Evolutionary conservation across 37 sponge, comb jelly and placozoan species (phyloP).

Genomic region (Tethya wilhelma): DNA sequence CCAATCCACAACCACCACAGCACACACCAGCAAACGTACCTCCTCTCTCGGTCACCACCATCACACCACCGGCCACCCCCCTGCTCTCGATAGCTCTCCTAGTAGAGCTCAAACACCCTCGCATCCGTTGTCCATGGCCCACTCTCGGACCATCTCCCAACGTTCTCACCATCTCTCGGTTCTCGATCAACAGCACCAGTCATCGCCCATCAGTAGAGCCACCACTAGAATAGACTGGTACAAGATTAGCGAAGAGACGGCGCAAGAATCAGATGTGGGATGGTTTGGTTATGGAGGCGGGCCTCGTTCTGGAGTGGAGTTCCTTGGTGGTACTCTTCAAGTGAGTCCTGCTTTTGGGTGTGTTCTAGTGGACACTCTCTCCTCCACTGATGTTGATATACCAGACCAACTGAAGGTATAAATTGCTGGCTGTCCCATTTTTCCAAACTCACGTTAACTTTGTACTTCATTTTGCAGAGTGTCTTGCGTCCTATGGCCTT

Average conservation of each 20-base stretch:
- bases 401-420: conserved; percentile 49
- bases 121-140: not conserved
- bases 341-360: conserved; percentile 42
- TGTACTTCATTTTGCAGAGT: not conserved
- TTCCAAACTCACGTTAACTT: not conserved
- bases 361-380: conserved; percentile 11
- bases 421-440: not conserved
- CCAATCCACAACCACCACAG: no score
- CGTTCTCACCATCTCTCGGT: no score
- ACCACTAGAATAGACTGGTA: conserved; percentile 59
- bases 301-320: conserved; percentile 12
- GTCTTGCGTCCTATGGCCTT: conserved; percentile 13
- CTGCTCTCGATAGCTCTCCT: no score
- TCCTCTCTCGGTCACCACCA: no score
- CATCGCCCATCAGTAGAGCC: not conserved
- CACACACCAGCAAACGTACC: no score
- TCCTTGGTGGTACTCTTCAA: conserved; percentile 4
- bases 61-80: no score
- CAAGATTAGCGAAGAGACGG: not conserved
- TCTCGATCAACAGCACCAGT: no score
- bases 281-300: conserved; percentile 36
- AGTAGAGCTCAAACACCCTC: not conserved
- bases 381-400: not conserved
- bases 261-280: not conserved
- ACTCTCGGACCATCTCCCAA: no score